A percentile compares a stretch with the other conserved stretches of the same genome.
These are phyloP conservation scores for Brienomyrus brachyistius DNA, from an alignment of 2,113 vertebrate genomes.

Conservation along the genomic window DNA sequence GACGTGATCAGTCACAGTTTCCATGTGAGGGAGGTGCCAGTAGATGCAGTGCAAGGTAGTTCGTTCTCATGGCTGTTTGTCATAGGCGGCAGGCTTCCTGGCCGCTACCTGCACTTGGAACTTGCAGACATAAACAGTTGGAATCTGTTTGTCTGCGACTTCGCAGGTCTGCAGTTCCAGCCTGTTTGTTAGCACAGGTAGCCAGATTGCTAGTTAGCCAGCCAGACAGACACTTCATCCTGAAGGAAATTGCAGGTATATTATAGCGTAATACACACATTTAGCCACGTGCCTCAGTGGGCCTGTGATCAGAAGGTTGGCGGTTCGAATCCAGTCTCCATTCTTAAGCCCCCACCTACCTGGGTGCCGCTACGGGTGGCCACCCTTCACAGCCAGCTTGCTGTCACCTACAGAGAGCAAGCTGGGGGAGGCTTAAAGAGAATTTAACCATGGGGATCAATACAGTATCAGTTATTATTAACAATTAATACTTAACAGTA, in stretches of 20 bases:
- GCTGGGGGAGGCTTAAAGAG: no score
- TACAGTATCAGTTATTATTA: neutral
- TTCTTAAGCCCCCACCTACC: no score
- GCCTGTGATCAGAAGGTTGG: no score
- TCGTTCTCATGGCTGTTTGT: neutral
- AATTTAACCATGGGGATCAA: no score
- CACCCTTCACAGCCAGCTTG: no score
- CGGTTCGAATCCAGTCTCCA: no score
- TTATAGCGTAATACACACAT: neutral
- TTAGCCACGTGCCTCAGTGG: neutral
- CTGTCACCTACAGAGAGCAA: no score
- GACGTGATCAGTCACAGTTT: neutral
- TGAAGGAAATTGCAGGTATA: neutral
- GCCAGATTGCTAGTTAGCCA: neutral
- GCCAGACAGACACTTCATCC: neutral
- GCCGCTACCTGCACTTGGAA: neutral
- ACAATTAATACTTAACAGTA: neutral
- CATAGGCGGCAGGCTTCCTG: neutral
- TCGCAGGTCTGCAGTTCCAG: neutral
- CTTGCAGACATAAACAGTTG: neutral
- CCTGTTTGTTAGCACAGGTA: neutral
- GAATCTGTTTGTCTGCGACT: neutral
- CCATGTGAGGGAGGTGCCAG: neutral
- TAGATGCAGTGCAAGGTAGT: neutral
- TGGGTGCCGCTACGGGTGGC: no score